These are phyloP conservation scores for Oophaga pumilio DNA, from an alignment of 2,113 vertebrate species.

Conservation along the genomic window DNA sequence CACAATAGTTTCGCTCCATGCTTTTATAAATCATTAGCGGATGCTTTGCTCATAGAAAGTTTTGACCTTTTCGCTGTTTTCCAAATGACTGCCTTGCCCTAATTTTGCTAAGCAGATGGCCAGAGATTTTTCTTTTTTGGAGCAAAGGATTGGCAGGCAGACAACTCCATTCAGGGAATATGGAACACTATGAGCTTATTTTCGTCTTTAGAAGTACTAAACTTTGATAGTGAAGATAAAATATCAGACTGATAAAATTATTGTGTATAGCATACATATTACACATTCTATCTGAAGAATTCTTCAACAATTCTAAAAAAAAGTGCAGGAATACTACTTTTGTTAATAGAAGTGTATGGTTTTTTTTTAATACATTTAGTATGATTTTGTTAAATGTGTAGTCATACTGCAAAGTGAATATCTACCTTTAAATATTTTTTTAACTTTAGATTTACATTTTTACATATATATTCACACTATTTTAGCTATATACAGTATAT, in stretches of 20 bases:
- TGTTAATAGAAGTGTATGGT: too few species aligned
- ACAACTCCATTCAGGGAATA: slow-evolving; percentile 44
- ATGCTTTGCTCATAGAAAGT: slow-evolving; percentile 9
- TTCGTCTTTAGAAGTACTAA: not conserved
- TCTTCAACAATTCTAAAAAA: too few species aligned
- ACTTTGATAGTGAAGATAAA: not conserved
- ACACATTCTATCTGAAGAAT: not conserved
- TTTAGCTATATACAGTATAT: too few species aligned
- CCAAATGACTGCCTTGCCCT: slow-evolving; percentile 48
- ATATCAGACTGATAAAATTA: not conserved
- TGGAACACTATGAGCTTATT: not conserved
- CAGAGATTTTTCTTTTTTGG: not conserved
- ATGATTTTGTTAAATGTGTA: too few species aligned
- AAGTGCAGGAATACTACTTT: too few species aligned
- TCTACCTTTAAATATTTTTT: too few species aligned
- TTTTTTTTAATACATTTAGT: too few species aligned
- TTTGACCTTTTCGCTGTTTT: slow-evolving; percentile 46
- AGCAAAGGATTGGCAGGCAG: slow-evolving; percentile 30
- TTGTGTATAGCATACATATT: not conserved
- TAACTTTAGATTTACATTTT: too few species aligned
- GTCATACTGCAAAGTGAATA: too few species aligned
- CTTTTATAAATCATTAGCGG: slow-evolving; percentile 39
- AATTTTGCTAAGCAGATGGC: slow-evolving; percentile 48
- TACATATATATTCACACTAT: too few species aligned
- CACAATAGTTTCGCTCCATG: not conserved